Conservation (phyloP, 2,113 vertebrate genomes). For the Sebastes fasciatus region DNA sequence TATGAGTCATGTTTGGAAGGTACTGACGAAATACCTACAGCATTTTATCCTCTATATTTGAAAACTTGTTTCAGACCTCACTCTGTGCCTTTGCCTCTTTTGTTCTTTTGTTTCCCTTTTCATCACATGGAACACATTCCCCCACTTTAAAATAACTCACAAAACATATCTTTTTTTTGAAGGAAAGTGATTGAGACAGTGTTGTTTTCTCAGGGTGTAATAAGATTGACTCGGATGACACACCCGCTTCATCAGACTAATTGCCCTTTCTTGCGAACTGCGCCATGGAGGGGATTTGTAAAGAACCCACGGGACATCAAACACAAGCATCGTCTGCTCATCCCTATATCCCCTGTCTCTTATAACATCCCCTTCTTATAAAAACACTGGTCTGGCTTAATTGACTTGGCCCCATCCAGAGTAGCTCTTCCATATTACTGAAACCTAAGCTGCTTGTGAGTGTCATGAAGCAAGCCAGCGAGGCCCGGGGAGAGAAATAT, state of each 20-base stretch:
- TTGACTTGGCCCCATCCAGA: conserved; percentile 68
- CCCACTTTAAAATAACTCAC: conserved; percentile 21
- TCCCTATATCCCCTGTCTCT: conserved; percentile 52
- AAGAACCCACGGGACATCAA: conserved; percentile 66
- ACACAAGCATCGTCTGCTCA: conserved; percentile 57
- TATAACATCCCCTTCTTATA: conserved; percentile 52
- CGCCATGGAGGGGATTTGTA: conserved; percentile 50
- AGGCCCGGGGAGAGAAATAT: conserved; percentile 52
- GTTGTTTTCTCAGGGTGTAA: conserved; percentile 59
- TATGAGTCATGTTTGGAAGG: conserved; percentile 1
- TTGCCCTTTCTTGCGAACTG: conserved; percentile 55
- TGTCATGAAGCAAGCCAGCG: conserved; percentile 61
- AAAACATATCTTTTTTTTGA: conserved; percentile 27
- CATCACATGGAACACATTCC: not conserved
- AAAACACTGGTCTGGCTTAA: conserved; percentile 65
- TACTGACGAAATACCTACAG: not conserved
- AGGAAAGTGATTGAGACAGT: conserved; percentile 56
- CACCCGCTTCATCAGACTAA: conserved; percentile 64
- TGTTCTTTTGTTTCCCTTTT: not conserved
- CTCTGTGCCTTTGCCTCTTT: not conserved
- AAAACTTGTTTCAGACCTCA: not conserved
- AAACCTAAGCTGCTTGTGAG: conserved; percentile 67
- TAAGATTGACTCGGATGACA: conserved; percentile 66
- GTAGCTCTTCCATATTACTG: conserved; percentile 55
- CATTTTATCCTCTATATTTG: not conserved